Evolutionary conservation across 2,113 vertebrate genomes (phyloP).

Genomic region (Hemicordylus capensis): DNA sequence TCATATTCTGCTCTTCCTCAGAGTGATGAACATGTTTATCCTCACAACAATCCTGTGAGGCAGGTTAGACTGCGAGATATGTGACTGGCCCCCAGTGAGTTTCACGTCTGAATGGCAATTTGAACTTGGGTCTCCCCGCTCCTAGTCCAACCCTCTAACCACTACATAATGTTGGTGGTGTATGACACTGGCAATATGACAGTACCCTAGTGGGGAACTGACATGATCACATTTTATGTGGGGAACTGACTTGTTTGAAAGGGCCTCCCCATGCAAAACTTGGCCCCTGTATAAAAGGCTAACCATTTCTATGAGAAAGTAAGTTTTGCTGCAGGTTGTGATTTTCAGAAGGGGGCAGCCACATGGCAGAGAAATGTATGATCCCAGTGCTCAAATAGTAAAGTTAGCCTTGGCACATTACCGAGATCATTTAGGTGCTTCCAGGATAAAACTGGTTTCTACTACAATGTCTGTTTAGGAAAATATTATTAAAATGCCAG

Average conservation of each 20-base stretch:
- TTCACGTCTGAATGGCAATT: no score
- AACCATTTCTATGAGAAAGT: neutral
- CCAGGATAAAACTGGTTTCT: conserved; percentile 25
- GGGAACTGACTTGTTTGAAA: neutral
- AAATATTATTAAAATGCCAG: conserved; percentile 29
- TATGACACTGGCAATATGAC: no score
- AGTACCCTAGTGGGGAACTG: neutral
- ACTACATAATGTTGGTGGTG: no score
- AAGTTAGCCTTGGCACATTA: neutral
- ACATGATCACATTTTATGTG: neutral
- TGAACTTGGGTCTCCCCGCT: no score
- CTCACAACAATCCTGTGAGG: no score
- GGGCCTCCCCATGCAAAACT: neutral
- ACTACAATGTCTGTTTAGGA: conserved; percentile 48
- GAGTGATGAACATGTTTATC: no score
- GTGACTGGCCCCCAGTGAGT: no score
- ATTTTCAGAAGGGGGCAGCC: neutral
- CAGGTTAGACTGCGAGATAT: no score
- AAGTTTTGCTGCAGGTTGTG: neutral
- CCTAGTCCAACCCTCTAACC: no score
- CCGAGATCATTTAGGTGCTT: conserved; percentile 26
- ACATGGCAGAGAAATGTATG: neutral
- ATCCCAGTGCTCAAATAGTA: neutral
- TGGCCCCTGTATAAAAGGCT: no score
- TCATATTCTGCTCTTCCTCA: no score